Conservation (phyloP, 2,888 invertebrate genomes). For the Drosophila picticornis region DNA sequence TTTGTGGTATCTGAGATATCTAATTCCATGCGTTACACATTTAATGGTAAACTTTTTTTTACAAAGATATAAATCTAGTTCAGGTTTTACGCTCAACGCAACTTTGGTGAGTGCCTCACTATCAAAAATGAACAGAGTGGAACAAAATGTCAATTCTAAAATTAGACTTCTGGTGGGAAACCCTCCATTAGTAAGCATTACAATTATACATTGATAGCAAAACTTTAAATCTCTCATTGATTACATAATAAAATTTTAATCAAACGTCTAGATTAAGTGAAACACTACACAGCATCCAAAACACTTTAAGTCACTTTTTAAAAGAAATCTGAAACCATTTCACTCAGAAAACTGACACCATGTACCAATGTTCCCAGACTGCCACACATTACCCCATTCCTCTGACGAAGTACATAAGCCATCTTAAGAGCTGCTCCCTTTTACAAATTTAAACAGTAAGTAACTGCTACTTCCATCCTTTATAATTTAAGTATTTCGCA, state of each 20-base stretch:
- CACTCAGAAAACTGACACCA: neutral
- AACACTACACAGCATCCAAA: neutral
- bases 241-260: neutral
- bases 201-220: neutral
- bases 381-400: neutral
- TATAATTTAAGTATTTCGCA: neutral
- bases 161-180: neutral
- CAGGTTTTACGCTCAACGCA: neutral
- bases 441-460: neutral
- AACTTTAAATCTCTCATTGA: neutral
- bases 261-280: neutral
- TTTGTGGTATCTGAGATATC: neutral
- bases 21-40: neutral
- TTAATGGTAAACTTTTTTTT: neutral
- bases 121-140: neutral
- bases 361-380: neutral
- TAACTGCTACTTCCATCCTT: neutral
- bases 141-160: neutral
- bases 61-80: neutral
- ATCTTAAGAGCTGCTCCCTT: neutral
- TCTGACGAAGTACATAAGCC: neutral
- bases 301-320: neutral
- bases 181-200: neutral
- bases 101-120: neutral
- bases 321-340: neutral